Conservation (phyloP, 30 jellyfish, hydroid and myxozoan species). For the Morbakka virulenta region DNA sequence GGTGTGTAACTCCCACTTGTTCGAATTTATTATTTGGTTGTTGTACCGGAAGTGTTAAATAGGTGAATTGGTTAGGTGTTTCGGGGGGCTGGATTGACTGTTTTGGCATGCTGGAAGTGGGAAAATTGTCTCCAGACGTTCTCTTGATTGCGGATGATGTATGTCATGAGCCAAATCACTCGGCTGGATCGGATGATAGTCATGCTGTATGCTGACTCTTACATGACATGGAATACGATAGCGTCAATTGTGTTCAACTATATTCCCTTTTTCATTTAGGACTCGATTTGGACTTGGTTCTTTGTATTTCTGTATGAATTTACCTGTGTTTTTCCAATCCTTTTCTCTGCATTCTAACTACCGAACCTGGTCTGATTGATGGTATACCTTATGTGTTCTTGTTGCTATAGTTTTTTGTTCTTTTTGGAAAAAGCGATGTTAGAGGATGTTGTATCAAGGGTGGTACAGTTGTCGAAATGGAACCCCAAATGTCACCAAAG, state of each 20-base stretch:
- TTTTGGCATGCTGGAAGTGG: constrained; percentile 13
- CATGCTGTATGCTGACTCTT: constrained; percentile 16
- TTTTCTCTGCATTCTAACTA: constrained; percentile 19
- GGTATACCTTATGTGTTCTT: constrained; percentile 30
- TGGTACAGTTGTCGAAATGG: constrained; percentile 59
- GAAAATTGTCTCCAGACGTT: constrained; percentile 11
- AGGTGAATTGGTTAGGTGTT: constrained; percentile 26
- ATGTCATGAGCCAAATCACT: constrained; percentile 10
- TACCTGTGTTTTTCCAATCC: constrained; percentile 17
- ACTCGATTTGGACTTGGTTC: constrained; percentile 23
- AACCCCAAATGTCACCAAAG: constrained; percentile 55
- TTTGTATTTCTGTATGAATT: constrained; percentile 4
- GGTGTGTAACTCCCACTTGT: constrained; percentile 28
- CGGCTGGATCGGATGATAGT: constrained; percentile 31
- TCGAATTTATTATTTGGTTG: constrained; percentile 3
- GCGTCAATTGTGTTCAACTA: constrained; percentile 29
- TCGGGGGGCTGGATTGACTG: constrained; percentile 45
- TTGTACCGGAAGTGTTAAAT: constrained; percentile 14
- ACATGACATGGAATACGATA: constrained; percentile 33
- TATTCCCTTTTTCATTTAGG: constrained; percentile 13
- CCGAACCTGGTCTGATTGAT: constrained; percentile 22
- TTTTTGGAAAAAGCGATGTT: not conserved
- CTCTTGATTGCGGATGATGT: constrained; percentile 6
- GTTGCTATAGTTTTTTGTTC: not conserved
- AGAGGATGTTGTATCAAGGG: constrained; percentile 19